phyloP scores from a whole-genome alignment of 2,797 vertebrate species.

The Glossophaga mutica region DNA sequence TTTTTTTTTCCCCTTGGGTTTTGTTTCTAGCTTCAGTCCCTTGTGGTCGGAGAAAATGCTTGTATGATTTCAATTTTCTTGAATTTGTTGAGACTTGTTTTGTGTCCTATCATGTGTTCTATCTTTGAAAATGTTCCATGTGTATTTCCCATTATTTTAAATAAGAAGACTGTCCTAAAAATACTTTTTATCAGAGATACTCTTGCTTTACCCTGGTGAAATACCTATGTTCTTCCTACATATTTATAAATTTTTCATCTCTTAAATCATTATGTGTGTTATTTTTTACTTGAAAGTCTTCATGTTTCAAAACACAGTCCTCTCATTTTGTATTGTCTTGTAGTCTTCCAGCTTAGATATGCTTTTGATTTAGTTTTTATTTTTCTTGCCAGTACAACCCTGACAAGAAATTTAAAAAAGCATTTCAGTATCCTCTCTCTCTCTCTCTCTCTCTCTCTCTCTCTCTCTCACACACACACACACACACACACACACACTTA shows the following conservation, averaged over 20 bases:
- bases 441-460: not conserved
- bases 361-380: not conserved
- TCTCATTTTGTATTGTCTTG: not conserved
- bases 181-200: not conserved
- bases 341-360: not conserved
- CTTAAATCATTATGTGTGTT: not conserved
- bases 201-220: not conserved
- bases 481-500: not conserved
- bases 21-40: too few relatives aligned
- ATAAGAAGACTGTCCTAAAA: not conserved
- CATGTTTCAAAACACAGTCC: not conserved
- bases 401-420: not conserved
- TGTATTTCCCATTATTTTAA: not conserved
- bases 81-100: too few relatives aligned
- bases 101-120: too few relatives aligned
- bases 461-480: not conserved
- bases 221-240: not conserved
- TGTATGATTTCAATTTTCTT: too few relatives aligned
- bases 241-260: not conserved
- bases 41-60: too few relatives aligned
- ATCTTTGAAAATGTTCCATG: too few relatives aligned
- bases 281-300: not conserved
- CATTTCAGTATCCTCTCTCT: not conserved
- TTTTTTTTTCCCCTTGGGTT: too few relatives aligned
- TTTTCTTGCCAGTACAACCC: not conserved